Percentiles rank a stretch among this genome's conserved stretches.
phyloP scores from a whole-genome alignment of 1,140 invertebrate genomes.

The Pseudomyrmex concolor region DNA sequence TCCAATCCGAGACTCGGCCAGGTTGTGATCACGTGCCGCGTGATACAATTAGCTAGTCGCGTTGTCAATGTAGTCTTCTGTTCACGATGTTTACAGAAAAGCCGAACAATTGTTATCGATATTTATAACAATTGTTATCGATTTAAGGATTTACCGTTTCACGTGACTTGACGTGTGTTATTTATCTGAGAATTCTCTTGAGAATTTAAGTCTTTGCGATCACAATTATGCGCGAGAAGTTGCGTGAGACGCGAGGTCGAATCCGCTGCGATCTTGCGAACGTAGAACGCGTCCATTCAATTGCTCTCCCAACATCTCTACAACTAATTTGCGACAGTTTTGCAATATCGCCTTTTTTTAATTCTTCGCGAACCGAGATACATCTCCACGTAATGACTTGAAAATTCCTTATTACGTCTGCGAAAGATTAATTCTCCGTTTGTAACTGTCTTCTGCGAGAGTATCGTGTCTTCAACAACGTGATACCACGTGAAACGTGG shows the following conservation, averaged over 20 bases:
- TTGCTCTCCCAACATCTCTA: too few species aligned
- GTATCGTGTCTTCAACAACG: background rate
- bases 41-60: conserved; percentile 70
- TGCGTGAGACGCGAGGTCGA: conserved; percentile 52
- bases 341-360: background rate
- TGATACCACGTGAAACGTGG: conserved; percentile 12
- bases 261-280: conserved; percentile 43
- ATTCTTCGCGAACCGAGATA: conserved; percentile 17
- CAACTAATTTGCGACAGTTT: conserved; percentile 10
- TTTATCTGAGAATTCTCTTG: conserved; percentile 35
- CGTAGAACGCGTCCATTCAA: background rate
- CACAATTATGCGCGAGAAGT: conserved; percentile 7
- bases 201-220: background rate
- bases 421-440: conserved; percentile 33
- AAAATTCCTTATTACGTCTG: conserved; percentile 41
- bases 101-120: conserved; percentile 74
- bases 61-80: conserved; percentile 70
- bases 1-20: conserved; percentile 56
- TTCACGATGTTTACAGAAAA: conserved; percentile 64
- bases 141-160: conserved; percentile 77
- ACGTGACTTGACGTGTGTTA: conserved; percentile 61
- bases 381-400: conserved; percentile 23
- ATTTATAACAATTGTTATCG: conserved; percentile 75
- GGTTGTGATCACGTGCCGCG: conserved; percentile 72
- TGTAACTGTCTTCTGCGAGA: background rate